Evolutionary conservation across 2,113 vertebrate genomes (phyloP), one percentile per base, ranked within the genome.

Genomic region (Cygnus atratus): DNA sequence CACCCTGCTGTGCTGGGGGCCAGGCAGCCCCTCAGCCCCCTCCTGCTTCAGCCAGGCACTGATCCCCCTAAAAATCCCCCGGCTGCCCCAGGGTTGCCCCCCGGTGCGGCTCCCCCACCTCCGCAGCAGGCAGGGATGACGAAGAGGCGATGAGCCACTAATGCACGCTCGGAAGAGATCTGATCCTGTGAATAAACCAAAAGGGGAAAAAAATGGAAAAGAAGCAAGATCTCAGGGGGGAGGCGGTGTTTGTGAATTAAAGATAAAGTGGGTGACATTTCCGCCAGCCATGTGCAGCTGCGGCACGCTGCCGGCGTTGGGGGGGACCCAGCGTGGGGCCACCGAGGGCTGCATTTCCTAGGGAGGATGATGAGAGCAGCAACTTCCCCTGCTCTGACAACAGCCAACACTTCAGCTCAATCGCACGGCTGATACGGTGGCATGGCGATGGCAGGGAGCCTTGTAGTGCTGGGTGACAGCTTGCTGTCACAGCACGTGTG

Each of bases 341-440:
- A 13, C 31, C 4, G 3, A 9, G 59, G 59, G 46, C 71, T 74
- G 68, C 13, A 24, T 25, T 55, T 75, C 78, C 73, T 0, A 0
- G 58, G 22, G 44, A 8, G 0, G 62, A 7, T 6, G 58, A 26
- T 68, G 78, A 71, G 43, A 70, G 63, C 2, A 4, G 41, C 83
- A 58, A 28, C 67, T 87, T 41, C 55, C 58, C 54, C 22, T 5
- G 6, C 74, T 31, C 58, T 65, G 73, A 48, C 77, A 3, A 48
- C 1, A 1, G 8, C 29, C n/a, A 21, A n/a, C 35, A 54, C 39
- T 72, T 26, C 1, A 1, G 4, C 0, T 2, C 10, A 13, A 20
- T 6, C 13, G 10, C 33, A 18, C 1, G 24, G 79, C 28, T 0
- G 31, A 19, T 13, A 19, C 4, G 13, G 73, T 11, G 55, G 43